These are phyloP conservation scores for Speoplatyrhinus poulsoni DNA, from an alignment of 2,113 vertebrate genomes.

Conservation along the genomic window DNA sequence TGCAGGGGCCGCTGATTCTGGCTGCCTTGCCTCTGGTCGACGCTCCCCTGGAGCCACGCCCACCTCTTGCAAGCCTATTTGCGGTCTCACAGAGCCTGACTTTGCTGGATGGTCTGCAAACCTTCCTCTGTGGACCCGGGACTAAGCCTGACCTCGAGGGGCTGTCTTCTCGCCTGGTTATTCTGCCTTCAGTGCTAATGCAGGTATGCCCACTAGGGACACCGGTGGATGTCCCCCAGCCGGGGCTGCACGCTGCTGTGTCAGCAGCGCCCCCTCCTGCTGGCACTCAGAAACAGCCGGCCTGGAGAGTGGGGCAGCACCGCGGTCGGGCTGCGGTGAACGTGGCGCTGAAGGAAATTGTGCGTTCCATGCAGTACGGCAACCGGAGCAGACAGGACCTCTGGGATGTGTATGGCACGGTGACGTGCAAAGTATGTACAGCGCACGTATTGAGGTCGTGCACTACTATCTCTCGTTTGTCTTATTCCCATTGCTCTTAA, in stretches of 20 bases:
- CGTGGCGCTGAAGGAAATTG: constrained; percentile 83
- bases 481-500: background rate
- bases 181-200: constrained; percentile 81
- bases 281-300: constrained; percentile 83
- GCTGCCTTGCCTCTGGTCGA: constrained; percentile 87
- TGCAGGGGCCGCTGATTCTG: constrained; percentile 79
- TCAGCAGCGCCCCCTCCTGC: constrained; percentile 31
- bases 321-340: constrained; percentile 87
- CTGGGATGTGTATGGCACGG: constrained; percentile 90
- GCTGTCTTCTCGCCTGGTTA: constrained; percentile 74
- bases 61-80: constrained; percentile 79
- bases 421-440: constrained; percentile 87
- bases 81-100: constrained; percentile 88
- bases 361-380: constrained; percentile 90
- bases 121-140: constrained; percentile 77
- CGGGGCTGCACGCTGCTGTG: constrained; percentile 37
- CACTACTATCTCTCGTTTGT: background rate
- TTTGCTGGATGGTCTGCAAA: constrained; percentile 81
- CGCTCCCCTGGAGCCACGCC: constrained; percentile 76
- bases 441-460: background rate
- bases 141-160: constrained; percentile 76
- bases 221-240: constrained; percentile 80
- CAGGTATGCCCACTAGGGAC: constrained; percentile 89
- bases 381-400: constrained; percentile 81
- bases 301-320: constrained; percentile 85